Base-by-base conservation (phyloP, 1,140 invertebrate genomes). In the Bilobella aurantiaca region DNA sequence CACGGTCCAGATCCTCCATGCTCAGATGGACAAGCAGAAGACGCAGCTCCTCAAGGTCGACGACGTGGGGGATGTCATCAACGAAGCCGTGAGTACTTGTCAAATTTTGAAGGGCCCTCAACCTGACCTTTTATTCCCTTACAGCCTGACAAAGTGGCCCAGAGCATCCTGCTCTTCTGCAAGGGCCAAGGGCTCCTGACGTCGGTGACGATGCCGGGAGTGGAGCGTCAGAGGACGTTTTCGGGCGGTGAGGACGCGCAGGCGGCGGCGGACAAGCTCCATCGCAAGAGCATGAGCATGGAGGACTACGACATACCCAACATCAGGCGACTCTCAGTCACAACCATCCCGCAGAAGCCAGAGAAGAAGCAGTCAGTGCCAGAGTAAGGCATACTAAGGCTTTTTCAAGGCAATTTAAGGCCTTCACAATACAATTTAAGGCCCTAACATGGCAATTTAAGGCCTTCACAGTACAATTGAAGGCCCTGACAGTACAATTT, bases 1-100 rank as follows among this genome's bases (percentile, higher is more conserved):
- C 28, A 87, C 87, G 1, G 68, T 69, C 25, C 83, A 89, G 76
- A 87, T 86, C 71, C 81, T 89, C 74, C 85, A 87, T 77, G 82
- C 84, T 65, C 85, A 88, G 72, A 81, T 89, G 74, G 87, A 89
- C 73, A 89, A 89, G 76, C 84, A 87, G 63, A 87, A 87, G 73
- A 86, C 87, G 1, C 89, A 88, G 60, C 82, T 92, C n/a, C 79
- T 91, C 16, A 88, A 89, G 76, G 83, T 92, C 64, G 89, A 91
- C 73, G 81, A 84, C 66, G 87, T 87, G 62, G 87, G 87, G 28
- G 88, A 91, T 78, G 87, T 91, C 29, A 79, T 92, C 53, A 81
- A 83, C 66, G 89, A 92, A 79, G 85, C 87, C 66, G 87, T 89
- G 75, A 83, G 79, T 76, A 32, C 2, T 42, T 42, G 18, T 42